Evolutionary conservation across 2,113 vertebrate genomes (phyloP).

Genomic region (Brachyhypopomus gauderio): DNA sequence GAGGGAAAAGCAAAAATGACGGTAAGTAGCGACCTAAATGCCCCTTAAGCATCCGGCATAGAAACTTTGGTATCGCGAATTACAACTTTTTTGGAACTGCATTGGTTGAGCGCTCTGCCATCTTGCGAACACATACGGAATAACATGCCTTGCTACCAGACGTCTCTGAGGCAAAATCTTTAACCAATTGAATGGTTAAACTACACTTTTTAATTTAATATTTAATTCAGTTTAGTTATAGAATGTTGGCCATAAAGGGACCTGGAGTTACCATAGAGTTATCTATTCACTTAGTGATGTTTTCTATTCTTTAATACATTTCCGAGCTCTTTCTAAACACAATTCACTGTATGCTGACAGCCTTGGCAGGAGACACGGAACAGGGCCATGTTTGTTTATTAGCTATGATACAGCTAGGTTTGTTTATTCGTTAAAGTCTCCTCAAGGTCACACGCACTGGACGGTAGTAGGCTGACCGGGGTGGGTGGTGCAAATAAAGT

Average conservation of each 20-base stretch:
- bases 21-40: constrained; percentile 61
- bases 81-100: neutral
- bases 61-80: neutral
- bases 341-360: constrained; percentile 33
- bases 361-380: constrained; percentile 50
- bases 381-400: constrained; percentile 53
- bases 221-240: constrained; percentile 1
- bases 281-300: constrained; percentile 8
- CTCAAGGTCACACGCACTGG: constrained; percentile 53
- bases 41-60: neutral
- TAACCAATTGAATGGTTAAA: neutral
- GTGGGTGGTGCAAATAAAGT: neutral
- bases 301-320: constrained; percentile 8
- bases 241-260: neutral
- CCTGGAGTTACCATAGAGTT: neutral
- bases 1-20: constrained; percentile 70
- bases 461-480: constrained; percentile 16
- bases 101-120: constrained; percentile 34
- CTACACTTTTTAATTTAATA: neutral
- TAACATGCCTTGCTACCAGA: neutral
- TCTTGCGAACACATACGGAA: constrained; percentile 49
- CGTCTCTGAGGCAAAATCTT: neutral
- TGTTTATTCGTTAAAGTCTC: constrained; percentile 27
- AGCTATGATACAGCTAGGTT: constrained; percentile 32
- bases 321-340: constrained; percentile 30